phyloP scores from a whole-genome alignment of 2,797 vertebrate genomes.

The Sparus aurata region DNA sequence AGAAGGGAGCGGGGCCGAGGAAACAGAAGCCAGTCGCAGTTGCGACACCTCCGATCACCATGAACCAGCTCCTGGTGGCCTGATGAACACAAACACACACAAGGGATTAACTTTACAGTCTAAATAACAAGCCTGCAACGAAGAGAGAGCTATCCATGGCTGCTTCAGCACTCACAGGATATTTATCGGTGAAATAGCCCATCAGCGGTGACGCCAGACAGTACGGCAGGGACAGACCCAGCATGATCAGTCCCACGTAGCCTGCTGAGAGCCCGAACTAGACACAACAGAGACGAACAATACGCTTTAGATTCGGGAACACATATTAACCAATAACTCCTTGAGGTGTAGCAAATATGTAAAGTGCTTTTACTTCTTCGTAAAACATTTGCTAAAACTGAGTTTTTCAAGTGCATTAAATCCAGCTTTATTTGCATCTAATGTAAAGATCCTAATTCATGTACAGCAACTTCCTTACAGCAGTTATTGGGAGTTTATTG shows the following conservation, averaged over 20 bases:
- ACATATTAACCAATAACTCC: no score
- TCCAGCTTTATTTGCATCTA: no score
- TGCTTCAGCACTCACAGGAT: slow-evolving; percentile 87
- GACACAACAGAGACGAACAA: background rate
- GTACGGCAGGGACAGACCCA: slow-evolving; percentile 91
- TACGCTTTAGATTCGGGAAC: no score
- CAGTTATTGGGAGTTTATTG: no score
- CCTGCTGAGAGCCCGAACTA: slow-evolving; percentile 89
- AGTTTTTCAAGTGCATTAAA: no score
- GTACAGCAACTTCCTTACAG: no score
- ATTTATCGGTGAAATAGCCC: slow-evolving; percentile 91
- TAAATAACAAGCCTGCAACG: background rate
- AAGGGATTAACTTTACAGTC: background rate
- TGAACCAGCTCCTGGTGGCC: slow-evolving; percentile 88
- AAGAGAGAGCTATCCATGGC: background rate
- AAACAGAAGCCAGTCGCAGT: slow-evolving; percentile 88
- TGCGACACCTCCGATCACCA: slow-evolving; percentile 87
- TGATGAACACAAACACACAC: slow-evolving; percentile 68
- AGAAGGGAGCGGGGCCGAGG: slow-evolving; percentile 91
- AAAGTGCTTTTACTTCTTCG: no score
- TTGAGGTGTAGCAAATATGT: no score
- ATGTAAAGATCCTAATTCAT: no score
- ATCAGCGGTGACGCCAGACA: slow-evolving; percentile 90
- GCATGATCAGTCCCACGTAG: slow-evolving; percentile 93
- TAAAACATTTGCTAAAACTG: no score